These are phyloP conservation scores for Adelognathus sp. DNA, from an alignment of 2,888 invertebrate species.

Conservation along the genomic window DNA sequence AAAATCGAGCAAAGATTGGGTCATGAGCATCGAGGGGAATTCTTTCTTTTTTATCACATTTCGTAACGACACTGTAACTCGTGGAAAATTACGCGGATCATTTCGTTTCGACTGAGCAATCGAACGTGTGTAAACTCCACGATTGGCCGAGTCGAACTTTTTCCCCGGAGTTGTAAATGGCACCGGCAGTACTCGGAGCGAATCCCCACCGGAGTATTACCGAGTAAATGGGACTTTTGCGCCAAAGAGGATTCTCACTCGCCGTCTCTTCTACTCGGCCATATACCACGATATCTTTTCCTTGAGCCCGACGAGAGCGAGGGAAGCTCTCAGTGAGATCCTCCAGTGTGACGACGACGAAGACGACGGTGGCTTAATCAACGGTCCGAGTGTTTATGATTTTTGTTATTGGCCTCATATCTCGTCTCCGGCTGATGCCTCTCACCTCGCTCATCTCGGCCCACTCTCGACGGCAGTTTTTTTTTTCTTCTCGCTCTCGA, in stretches of 20 bases:
- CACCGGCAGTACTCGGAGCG: constrained; percentile 12
- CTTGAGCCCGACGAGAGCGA: too few species aligned
- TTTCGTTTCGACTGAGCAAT: constrained; percentile 56
- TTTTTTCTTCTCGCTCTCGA: constrained; percentile 8
- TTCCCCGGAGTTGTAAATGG: background rate
- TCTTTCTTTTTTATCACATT: too few species aligned
- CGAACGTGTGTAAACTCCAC: constrained; percentile 61
- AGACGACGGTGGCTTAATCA: constrained; percentile 77
- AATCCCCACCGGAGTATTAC: constrained; percentile 56
- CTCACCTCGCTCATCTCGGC: constrained; percentile 8
- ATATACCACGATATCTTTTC: constrained; percentile 62
- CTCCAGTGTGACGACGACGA: constrained; percentile 71
- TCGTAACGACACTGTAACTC: constrained; percentile 48
- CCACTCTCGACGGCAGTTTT: constrained; percentile 5
- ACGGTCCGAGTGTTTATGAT: constrained; percentile 81
- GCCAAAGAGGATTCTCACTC: constrained; percentile 49
- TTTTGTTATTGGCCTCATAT: constrained; percentile 80
- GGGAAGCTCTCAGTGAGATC: too few species aligned
- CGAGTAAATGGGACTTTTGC: constrained; percentile 52
- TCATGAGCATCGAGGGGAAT: too few species aligned
- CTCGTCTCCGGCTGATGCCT: constrained; percentile 53
- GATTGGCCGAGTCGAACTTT: constrained; percentile 30
- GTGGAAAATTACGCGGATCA: constrained; percentile 49
- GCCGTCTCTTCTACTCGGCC: constrained; percentile 39
- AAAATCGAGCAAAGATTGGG: constrained; percentile 21